phyloP scores from a whole-genome alignment of 2,797 vertebrate species.

The Hylomyscus alleni region DNA sequence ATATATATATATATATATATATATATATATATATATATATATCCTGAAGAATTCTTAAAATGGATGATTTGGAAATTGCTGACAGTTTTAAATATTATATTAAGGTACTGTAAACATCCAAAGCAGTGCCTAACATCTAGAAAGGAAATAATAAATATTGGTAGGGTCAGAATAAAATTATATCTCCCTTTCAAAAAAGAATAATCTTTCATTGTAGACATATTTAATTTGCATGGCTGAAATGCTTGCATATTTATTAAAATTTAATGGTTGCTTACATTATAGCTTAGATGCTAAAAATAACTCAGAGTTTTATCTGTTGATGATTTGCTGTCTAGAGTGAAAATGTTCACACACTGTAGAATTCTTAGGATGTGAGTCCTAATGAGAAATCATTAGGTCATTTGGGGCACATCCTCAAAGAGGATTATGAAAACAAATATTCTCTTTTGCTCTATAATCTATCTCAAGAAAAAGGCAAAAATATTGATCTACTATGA shows the following conservation, averaged over 20 bases:
- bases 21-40: not conserved
- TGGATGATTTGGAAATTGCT: not conserved
- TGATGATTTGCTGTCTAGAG: not conserved
- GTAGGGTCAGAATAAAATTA: not conserved
- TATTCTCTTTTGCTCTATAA: not conserved
- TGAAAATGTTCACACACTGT: not conserved
- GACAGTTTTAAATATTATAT: constrained; percentile 45
- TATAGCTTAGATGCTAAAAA: not conserved
- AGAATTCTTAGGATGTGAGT: not conserved
- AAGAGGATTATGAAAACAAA: not conserved
- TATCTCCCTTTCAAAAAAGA: constrained; percentile 6
- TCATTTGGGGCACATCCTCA: not conserved
- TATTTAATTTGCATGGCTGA: constrained; percentile 51
- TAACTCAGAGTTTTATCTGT: not conserved
- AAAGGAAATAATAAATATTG: not conserved
- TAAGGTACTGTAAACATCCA: constrained; percentile 1
- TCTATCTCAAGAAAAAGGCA: not conserved
- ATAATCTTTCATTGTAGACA: not conserved
- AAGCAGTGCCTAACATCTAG: not conserved
- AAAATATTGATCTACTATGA: not conserved
- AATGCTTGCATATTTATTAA: constrained; percentile 39
- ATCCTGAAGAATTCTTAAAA: constrained; percentile 6
- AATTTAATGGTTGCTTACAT: constrained; percentile 5
- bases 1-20: not conserved
- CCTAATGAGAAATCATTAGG: not conserved